These are phyloP conservation scores for Cottoperca gobio DNA, from an alignment of 2,797 vertebrate species.

Conservation along the genomic window DNA sequence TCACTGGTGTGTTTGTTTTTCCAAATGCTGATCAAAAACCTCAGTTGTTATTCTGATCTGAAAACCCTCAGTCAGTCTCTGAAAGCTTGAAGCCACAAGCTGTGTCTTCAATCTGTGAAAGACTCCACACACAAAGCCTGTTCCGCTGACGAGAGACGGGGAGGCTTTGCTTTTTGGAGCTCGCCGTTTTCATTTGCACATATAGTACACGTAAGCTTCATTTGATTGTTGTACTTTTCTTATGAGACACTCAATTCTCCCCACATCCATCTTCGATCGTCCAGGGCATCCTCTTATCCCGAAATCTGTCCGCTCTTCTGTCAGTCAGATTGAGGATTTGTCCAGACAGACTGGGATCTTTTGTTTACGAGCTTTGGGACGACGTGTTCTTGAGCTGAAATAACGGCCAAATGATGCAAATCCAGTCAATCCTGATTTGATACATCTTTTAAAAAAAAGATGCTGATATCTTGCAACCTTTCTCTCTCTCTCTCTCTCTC, in stretches of 20 bases:
- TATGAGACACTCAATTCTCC: constrained; percentile 41
- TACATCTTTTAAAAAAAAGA: constrained; percentile 24
- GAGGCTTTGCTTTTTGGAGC: constrained; percentile 25
- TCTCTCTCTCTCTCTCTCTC: constrained; percentile 16
- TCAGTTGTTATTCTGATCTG: background rate
- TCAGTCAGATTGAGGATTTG: constrained; percentile 55
- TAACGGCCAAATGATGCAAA: constrained; percentile 42
- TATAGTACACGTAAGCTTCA: constrained; percentile 36
- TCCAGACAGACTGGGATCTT: constrained; percentile 46
- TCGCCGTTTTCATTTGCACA: constrained; percentile 48
- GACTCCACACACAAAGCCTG: constrained; percentile 18
- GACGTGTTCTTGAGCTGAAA: constrained; percentile 36
- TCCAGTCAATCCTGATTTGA: constrained; percentile 36
- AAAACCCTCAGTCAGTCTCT: constrained; percentile 14
- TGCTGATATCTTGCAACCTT: constrained; percentile 40
- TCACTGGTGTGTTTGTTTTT: background rate
- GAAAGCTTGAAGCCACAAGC: constrained; percentile 24
- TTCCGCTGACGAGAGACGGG: constrained; percentile 19
- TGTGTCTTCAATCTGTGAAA: constrained; percentile 27
- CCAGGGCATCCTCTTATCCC: constrained; percentile 28
- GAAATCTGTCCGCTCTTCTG: constrained; percentile 56
- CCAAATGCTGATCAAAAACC: background rate
- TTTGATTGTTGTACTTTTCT: constrained; percentile 29
- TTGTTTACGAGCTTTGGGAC: constrained; percentile 36
- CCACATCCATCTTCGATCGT: constrained; percentile 18